A percentile compares a stretch with the other conserved stretches of the same genome.
These are phyloP conservation scores for Hylia prasina DNA, from an alignment of 2,113 vertebrate species.

Conservation along the genomic window DNA sequence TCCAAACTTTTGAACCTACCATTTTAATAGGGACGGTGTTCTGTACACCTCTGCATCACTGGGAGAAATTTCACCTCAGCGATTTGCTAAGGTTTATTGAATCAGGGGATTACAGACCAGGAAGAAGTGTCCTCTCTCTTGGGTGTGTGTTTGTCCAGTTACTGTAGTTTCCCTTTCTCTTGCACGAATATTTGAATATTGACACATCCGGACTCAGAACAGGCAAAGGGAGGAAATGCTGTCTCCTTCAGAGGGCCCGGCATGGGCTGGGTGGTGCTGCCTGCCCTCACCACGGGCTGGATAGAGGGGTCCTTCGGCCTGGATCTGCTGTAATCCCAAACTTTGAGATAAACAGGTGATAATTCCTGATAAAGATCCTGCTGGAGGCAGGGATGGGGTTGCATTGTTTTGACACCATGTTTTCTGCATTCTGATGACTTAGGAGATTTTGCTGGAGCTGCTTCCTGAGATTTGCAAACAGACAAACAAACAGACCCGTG, in stretches of 20 bases:
- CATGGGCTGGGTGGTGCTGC: not conserved
- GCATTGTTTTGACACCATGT: not conserved
- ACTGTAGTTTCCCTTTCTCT: not conserved
- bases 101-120: not conserved
- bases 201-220: not conserved
- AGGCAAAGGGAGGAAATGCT: not conserved
- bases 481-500: not conserved
- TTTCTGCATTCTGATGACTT: slow-evolving; percentile 57
- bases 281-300: not conserved
- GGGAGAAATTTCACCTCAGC: not conserved
- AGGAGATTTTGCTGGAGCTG: slow-evolving; percentile 46
- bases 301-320: not conserved
- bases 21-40: not conserved
- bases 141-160: not conserved
- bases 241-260: not conserved
- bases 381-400: not conserved
- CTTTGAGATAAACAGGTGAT: slow-evolving; percentile 19
- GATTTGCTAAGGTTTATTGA: not conserved
- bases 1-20: not conserved
- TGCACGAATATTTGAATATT: slow-evolving; percentile 1
- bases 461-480: slow-evolving; percentile 41
- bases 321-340: not conserved
- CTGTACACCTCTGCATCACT: not conserved
- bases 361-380: slow-evolving; percentile 22
- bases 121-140: not conserved